Percentiles rank a stretch among this genome's conserved stretches.
phyloP scores from a whole-genome alignment of 2,113 vertebrate species.

The Misgurnus mizolepis region DNA sequence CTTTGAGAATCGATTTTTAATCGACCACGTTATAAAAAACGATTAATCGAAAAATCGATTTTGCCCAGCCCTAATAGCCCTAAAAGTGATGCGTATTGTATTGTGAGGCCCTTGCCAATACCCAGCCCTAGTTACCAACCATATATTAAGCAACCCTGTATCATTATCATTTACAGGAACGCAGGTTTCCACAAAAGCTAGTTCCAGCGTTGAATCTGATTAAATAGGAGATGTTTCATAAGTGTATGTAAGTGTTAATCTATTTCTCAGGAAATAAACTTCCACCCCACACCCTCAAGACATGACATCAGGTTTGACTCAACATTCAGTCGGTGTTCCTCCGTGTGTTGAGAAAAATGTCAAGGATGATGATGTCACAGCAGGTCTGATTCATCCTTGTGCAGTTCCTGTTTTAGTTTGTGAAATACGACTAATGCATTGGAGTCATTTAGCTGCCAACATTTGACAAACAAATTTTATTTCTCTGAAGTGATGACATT shows the following conservation, averaged over 20 bases:
- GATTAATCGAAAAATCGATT: no score
- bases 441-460: not conserved
- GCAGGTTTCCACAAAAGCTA: not conserved
- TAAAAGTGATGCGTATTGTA: no score
- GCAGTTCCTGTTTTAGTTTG: not conserved
- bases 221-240: not conserved
- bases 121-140: no score
- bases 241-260: not conserved
- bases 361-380: slow-evolving; percentile 19
- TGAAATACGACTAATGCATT: not conserved
- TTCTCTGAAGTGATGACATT: not conserved
- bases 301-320: slow-evolving; percentile 31
- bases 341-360: slow-evolving; percentile 17
- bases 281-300: slow-evolving; percentile 19
- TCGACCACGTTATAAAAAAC: no score
- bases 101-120: no score
- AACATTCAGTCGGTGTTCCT: not conserved
- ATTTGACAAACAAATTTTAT: not conserved
- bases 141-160: not conserved
- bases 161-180: not conserved
- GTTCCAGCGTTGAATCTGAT: not conserved
- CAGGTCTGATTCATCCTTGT: not conserved
- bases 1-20: no score
- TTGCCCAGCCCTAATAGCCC: no score
- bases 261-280: not conserved